Evolutionary conservation across 1,140 invertebrate species (phyloP).

Genomic region (Procambarus clarkii): DNA sequence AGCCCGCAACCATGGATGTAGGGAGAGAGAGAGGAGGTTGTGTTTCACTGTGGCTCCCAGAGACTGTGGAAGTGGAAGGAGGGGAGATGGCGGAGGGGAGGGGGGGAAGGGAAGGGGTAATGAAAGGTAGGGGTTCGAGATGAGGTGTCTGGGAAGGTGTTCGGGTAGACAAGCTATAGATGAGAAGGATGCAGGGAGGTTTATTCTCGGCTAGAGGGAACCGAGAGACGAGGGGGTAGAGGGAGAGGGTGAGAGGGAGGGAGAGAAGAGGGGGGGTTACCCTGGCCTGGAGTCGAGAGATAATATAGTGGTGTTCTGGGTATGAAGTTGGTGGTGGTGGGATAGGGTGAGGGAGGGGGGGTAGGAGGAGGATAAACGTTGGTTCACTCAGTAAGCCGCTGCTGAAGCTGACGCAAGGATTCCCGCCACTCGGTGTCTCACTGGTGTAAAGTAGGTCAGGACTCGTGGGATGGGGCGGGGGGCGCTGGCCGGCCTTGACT

Average conservation of each 20-base stretch:
- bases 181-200: too few species aligned
- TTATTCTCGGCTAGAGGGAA: too few species aligned
- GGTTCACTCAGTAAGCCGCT: not conserved
- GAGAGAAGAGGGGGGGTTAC: not conserved
- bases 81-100: not conserved
- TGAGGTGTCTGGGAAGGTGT: too few species aligned
- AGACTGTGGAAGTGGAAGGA: not conserved
- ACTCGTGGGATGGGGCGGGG: not conserved
- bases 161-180: too few species aligned
- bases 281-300: not conserved
- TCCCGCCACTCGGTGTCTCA: not conserved
- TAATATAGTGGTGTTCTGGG: too few species aligned
- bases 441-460: not conserved
- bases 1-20: slow-evolving; percentile 46
- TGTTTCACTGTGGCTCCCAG: slow-evolving; percentile 34
- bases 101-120: not conserved
- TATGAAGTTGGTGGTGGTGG: not conserved
- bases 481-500: not conserved
- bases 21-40: slow-evolving; percentile 12
- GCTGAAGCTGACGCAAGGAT: not conserved
- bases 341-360: not conserved
- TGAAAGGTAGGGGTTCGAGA: not conserved
- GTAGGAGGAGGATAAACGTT: not conserved
- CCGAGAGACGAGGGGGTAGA: too few species aligned
- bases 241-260: not conserved